These are phyloP conservation scores for Pitangus sulphuratus DNA, from an alignment of 2,797 vertebrate genomes.

Conservation along the genomic window DNA sequence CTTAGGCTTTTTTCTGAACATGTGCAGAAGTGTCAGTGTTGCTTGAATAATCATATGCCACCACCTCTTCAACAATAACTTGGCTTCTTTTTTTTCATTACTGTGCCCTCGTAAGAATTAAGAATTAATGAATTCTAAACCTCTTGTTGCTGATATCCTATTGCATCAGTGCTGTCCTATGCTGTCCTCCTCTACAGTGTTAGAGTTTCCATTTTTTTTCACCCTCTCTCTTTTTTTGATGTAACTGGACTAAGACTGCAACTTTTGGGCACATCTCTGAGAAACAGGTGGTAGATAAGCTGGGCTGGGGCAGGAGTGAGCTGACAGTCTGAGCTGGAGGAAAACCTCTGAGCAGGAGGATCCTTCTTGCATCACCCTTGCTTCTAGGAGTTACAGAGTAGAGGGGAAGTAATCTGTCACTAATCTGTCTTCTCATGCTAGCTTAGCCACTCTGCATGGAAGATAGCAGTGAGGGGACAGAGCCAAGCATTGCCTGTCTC, in stretches of 20 bases:
- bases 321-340: accelerated
- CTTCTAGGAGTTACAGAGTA: background rate
- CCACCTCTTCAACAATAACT: background rate
- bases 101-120: background rate
- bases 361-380: conserved; percentile 39
- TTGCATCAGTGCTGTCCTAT: background rate
- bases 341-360: background rate
- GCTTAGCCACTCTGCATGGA: background rate
- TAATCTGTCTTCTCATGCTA: conserved; percentile 7
- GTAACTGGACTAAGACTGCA: background rate
- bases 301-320: background rate
- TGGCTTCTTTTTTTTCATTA: background rate
- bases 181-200: background rate
- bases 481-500: background rate
- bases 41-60: background rate
- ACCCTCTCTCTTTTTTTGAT: background rate
- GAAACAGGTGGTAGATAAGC: background rate
- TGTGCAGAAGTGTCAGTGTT: background rate
- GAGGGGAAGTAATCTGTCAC: background rate
- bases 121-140: background rate
- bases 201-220: background rate
- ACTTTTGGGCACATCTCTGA: background rate
- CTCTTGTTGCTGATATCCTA: background rate
- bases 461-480: background rate
- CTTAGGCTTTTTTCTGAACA: background rate